Percentiles rank a stretch among this genome's conserved stretches.
These are phyloP conservation scores for Etheostoma cragini DNA, from an alignment of 2,113 vertebrate species.

Conservation along the genomic window DNA sequence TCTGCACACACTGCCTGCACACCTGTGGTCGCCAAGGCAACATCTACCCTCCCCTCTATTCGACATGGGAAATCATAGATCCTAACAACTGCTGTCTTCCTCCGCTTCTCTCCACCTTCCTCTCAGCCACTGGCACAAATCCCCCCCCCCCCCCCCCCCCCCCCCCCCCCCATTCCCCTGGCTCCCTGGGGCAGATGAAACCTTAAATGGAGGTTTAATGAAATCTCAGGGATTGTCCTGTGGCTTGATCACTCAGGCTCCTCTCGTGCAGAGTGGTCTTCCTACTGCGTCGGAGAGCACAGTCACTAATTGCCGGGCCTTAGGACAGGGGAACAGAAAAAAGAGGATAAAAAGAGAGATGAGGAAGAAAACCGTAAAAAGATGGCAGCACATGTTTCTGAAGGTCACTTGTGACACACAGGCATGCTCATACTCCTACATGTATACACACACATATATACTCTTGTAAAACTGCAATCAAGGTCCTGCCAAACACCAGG, in stretches of 20 bases:
- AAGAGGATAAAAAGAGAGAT: slow-evolving; percentile 21
- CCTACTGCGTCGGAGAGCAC: neutral
- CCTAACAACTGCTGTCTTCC: slow-evolving; percentile 48
- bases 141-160: slow-evolving; percentile 28
- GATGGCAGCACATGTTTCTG: slow-evolving; percentile 53
- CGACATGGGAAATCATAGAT: slow-evolving; percentile 62
- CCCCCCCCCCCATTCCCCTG: slow-evolving; percentile 20
- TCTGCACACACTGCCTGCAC: slow-evolving; percentile 21
- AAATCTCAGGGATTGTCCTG: slow-evolving; percentile 73
- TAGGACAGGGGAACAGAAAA: slow-evolving; percentile 27
- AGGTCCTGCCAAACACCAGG: slow-evolving; percentile 47
- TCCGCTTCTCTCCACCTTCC: slow-evolving; percentile 41
- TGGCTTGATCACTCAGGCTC: slow-evolving; percentile 63
- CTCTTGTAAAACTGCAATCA: slow-evolving; percentile 49
- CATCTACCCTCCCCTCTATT: slow-evolving; percentile 22
- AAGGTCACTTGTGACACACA: slow-evolving; percentile 71
- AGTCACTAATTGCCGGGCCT: slow-evolving; percentile 69
- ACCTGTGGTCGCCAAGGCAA: slow-evolving; percentile 73
- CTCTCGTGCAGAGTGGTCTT: slow-evolving; percentile 23
- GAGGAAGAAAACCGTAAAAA: slow-evolving; percentile 24
- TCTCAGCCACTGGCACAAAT: slow-evolving; percentile 50
- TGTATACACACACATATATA: neutral
- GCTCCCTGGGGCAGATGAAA: slow-evolving; percentile 55
- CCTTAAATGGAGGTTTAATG: slow-evolving; percentile 74
- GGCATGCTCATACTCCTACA: neutral